phyloP scores from a whole-genome alignment of 2,888 invertebrate species.

The Julus scanicus region DNA sequence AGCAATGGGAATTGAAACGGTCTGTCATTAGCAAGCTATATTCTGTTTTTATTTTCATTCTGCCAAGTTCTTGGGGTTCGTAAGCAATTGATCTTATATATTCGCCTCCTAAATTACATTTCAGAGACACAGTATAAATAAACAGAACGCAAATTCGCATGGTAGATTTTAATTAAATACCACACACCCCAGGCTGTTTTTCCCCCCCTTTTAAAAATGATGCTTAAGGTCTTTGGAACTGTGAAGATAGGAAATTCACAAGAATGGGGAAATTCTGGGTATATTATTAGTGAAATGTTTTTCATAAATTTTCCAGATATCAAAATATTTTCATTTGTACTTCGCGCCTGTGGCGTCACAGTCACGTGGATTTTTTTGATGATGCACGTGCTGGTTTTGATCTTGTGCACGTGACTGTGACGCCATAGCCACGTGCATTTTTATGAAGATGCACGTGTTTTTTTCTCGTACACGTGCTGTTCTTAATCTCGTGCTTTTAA shows the following conservation, averaged over 20 bases:
- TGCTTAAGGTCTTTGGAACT: not conserved
- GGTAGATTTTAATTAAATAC: slow-evolving; percentile 4
- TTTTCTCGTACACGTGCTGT: too few relatives aligned
- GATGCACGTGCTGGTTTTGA: too few relatives aligned
- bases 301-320: too few relatives aligned
- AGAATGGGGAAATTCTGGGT: not conserved
- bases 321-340: too few relatives aligned
- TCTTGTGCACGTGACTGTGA: too few relatives aligned
- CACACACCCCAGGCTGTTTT: not conserved
- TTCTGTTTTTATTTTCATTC: not conserved
- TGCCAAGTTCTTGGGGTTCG: not conserved
- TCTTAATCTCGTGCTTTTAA: too few relatives aligned
- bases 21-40: not conserved
- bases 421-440: too few relatives aligned
- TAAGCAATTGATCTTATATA: not conserved
- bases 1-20: not conserved
- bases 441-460: too few relatives aligned
- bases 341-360: too few relatives aligned
- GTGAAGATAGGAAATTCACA: not conserved
- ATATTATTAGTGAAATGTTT: too few relatives aligned
- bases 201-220: not conserved
- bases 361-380: too few relatives aligned
- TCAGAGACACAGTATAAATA: not conserved
- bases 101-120: not conserved
- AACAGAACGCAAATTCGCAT: not conserved